phyloP scores from a whole-genome alignment of 2,113 vertebrate species.

The Carassius carassius region DNA sequence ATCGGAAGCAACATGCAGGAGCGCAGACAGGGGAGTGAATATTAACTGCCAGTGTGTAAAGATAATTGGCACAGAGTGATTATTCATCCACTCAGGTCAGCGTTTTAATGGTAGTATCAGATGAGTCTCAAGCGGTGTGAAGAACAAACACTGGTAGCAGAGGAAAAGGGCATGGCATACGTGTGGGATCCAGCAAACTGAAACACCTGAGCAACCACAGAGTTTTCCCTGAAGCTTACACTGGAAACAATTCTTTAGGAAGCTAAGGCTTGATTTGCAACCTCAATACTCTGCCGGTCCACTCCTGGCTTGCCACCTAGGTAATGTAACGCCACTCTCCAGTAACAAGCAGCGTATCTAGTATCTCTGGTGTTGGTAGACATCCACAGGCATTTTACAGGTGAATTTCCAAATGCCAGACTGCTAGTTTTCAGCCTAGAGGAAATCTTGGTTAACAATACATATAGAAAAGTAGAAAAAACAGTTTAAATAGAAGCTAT shows the following conservation, averaged over 20 bases:
- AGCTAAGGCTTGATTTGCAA: slow-evolving; percentile 18
- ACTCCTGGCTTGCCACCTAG: not conserved
- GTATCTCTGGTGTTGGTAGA: not conserved
- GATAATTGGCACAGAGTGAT: slow-evolving; percentile 59
- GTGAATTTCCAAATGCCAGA: not conserved
- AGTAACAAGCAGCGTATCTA: not conserved
- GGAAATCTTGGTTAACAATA: not conserved
- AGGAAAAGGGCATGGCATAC: not conserved
- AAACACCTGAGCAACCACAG: not conserved
- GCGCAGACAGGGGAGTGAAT: slow-evolving; percentile 50
- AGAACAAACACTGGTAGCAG: slow-evolving; percentile 43
- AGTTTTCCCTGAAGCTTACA: slow-evolving; percentile 9
- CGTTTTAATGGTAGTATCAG: slow-evolving; percentile 57
- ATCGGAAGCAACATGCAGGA: slow-evolving; percentile 48
- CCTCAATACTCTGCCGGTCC: not conserved
- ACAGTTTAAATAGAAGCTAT: not conserved
- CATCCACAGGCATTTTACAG: not conserved
- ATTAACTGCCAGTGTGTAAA: slow-evolving; percentile 56
- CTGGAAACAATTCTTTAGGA: not conserved
- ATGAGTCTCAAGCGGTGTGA: slow-evolving; percentile 35
- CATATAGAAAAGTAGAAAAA: slow-evolving; percentile 4
- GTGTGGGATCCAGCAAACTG: not conserved
- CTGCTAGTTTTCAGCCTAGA: slow-evolving; percentile 10
- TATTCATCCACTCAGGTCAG: slow-evolving; percentile 59
- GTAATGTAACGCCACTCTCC: not conserved